phyloP scores from a whole-genome alignment of 2,797 vertebrate species.

The Scyliorhinus canicula region DNA sequence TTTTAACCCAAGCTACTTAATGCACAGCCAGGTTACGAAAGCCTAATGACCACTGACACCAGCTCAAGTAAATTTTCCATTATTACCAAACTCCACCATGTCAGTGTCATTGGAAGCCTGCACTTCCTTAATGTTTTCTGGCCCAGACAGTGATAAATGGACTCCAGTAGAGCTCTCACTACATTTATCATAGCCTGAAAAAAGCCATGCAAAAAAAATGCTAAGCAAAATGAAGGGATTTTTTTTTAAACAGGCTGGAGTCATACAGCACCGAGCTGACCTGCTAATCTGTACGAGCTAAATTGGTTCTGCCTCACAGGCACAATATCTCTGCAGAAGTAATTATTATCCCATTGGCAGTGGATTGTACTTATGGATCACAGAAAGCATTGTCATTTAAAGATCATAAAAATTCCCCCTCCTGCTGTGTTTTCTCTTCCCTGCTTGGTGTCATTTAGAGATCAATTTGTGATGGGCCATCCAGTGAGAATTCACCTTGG shows the following conservation, averaged over 20 bases:
- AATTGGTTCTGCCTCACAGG: conserved; percentile 38
- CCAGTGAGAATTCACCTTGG: conserved; percentile 44
- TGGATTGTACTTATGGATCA: conserved; percentile 38
- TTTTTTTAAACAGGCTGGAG: conserved; percentile 12
- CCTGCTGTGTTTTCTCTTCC: conserved; percentile 24
- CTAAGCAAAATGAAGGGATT: conserved; percentile 27
- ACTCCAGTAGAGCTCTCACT: conserved; percentile 32
- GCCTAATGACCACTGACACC: conserved; percentile 37
- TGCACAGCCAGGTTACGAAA: conserved; percentile 32
- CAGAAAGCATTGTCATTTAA: conserved; percentile 40
- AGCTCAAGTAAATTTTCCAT: conserved; percentile 38
- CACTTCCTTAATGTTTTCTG: conserved; percentile 36
- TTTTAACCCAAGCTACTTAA: conserved; percentile 38
- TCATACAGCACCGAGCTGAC: conserved; percentile 29
- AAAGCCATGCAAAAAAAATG: not conserved
- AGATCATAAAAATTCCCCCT: conserved; percentile 36
- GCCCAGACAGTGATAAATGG: conserved; percentile 38
- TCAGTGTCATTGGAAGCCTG: conserved; percentile 35
- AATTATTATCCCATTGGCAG: conserved; percentile 38
- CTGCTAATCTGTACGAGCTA: conserved; percentile 36
- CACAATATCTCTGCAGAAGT: conserved; percentile 37
- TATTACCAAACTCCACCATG: conserved; percentile 37
- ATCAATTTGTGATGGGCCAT: conserved; percentile 17
- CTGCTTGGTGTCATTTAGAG: conserved; percentile 39
- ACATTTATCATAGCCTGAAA: conserved; percentile 12